Conservation (phyloP, 2,888 invertebrate species). For the Helobdella robusta region DNA sequence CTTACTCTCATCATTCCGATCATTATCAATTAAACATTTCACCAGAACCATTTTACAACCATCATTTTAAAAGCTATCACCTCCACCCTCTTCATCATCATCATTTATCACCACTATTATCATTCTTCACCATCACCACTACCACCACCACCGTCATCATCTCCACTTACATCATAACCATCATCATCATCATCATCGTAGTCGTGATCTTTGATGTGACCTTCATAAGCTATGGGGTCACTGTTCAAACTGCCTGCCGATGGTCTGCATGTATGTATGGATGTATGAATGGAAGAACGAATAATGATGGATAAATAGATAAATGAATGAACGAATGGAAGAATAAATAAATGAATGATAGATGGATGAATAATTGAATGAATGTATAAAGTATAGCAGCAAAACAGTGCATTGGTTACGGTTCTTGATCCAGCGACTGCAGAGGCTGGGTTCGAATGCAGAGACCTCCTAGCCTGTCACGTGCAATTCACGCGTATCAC, state of each 20-base stretch:
- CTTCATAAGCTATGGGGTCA: neutral
- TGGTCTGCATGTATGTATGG: neutral
- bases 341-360: too few relatives aligned
- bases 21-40: too few relatives aligned
- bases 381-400: neutral
- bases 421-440: neutral
- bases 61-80: neutral
- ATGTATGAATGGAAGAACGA: too few relatives aligned
- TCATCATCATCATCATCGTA: constrained; percentile 14
- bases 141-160: constrained; percentile 20
- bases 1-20: too few relatives aligned
- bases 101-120: constrained; percentile 2
- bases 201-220: neutral
- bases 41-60: too few relatives aligned
- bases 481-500: neutral
- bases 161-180: constrained; percentile 8
- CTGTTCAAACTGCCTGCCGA: too few relatives aligned
- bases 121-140: neutral
- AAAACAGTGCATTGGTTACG: neutral
- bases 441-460: neutral
- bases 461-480: neutral
- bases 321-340: too few relatives aligned
- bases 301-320: too few relatives aligned
- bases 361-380: too few relatives aligned
- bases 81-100: constrained; percentile 1